phyloP scores from a whole-genome alignment of 2,888 invertebrate genomes.

The Zaprionus lineosus region DNA sequence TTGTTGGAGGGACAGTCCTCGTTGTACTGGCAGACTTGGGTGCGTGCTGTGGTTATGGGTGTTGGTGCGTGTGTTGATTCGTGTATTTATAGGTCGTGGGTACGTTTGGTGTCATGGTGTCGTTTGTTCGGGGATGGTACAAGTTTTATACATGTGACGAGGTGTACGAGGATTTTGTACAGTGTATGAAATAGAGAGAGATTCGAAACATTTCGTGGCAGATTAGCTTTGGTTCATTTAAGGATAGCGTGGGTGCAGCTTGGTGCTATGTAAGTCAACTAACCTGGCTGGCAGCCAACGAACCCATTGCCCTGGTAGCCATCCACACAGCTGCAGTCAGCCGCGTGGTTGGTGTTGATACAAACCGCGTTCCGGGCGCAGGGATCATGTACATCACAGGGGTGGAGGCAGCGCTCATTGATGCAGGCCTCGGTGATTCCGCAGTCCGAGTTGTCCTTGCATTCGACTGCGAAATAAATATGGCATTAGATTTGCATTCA shows the following conservation, averaged over 20 bases:
- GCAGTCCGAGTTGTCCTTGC: slow-evolving; percentile 93
- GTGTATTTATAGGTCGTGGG: slow-evolving; percentile 63
- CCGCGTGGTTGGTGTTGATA: slow-evolving; percentile 93
- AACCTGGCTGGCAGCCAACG: slow-evolving; percentile 91
- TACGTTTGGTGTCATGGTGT: too few relatives aligned
- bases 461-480: slow-evolving; percentile 87
- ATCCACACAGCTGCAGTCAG: slow-evolving; percentile 92
- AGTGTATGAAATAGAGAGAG: slow-evolving; percentile 74
- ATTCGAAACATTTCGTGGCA: slow-evolving; percentile 47
- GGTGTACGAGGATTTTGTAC: slow-evolving; percentile 77
- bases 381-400: slow-evolving; percentile 92
- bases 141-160: slow-evolving; percentile 68
- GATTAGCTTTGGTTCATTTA: slow-evolving; percentile 57
- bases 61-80: slow-evolving; percentile 43
- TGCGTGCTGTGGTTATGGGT: slow-evolving; percentile 54
- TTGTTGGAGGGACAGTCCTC: slow-evolving; percentile 95
- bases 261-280: slow-evolving; percentile 67
- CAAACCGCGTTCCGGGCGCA: slow-evolving; percentile 93
- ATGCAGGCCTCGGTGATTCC: slow-evolving; percentile 93
- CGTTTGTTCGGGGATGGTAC: slow-evolving; percentile 50
- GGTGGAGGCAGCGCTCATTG: slow-evolving; percentile 92
- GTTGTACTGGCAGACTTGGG: slow-evolving; percentile 91
- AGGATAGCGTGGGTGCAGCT: slow-evolving; percentile 48
- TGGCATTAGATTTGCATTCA: not conserved
- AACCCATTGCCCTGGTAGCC: slow-evolving; percentile 94